These are phyloP conservation scores for Pseudomyrmex concolor DNA, from an alignment of 1,140 invertebrate species.

Conservation along the genomic window DNA sequence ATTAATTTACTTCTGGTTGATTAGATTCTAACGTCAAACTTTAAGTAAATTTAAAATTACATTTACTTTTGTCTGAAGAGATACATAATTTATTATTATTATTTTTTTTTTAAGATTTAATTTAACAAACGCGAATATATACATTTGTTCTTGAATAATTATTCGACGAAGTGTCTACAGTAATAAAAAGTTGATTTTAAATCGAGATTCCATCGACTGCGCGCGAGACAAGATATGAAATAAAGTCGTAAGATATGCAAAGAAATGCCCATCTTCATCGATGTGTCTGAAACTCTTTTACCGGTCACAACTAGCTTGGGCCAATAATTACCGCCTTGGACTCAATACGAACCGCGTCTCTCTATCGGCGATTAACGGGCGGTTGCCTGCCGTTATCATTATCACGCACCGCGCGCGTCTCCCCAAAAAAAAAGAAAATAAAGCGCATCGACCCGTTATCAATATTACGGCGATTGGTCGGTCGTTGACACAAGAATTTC, in stretches of 20 bases:
- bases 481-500: slow-evolving; percentile 44
- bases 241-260: not conserved
- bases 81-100: too few species aligned
- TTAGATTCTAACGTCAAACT: too few species aligned
- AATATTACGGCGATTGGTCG: slow-evolving; percentile 20
- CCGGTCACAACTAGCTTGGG: not conserved
- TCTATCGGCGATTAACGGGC: slow-evolving; percentile 3
- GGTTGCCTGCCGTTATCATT: slow-evolving; percentile 8
- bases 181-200: not conserved
- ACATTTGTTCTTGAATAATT: too few species aligned
- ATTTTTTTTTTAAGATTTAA: too few species aligned
- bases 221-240: too few species aligned
- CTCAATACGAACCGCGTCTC: not conserved
- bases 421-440: slow-evolving; percentile 8
- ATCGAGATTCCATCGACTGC: not conserved
- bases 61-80: too few species aligned
- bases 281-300: not conserved
- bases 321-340: not conserved
- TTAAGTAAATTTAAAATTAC: too few species aligned
- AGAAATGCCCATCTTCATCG: not conserved
- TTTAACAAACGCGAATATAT: too few species aligned
- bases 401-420: not conserved
- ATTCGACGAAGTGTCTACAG: too few species aligned
- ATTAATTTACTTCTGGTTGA: too few species aligned
- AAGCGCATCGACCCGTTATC: slow-evolving; percentile 53